Base-by-base conservation (phyloP, 2,888 invertebrate genomes). In the Aplocera efformata region DNA sequence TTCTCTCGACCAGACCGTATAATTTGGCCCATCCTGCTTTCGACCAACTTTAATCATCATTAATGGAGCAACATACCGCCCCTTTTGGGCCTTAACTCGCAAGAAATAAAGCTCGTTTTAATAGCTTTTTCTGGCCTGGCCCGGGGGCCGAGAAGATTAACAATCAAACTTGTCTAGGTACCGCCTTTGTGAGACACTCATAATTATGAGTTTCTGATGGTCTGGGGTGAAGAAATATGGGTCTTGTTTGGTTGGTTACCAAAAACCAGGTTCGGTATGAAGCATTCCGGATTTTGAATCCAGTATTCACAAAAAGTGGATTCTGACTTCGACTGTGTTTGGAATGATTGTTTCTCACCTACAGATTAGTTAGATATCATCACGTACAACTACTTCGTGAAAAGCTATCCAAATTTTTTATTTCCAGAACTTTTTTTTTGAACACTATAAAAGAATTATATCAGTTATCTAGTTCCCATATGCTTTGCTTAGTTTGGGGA, bases 1-100 rank as follows among this genome's bases (percentile, higher is more conserved):
- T 72, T 66, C 58, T 66, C 64, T 42, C 53, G 60, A 54, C 49
- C 72, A 58, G 62, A 73, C 72, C 79, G 67, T 82, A 67, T 83
- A 83, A 84, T 84, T 84, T 79, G 69, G 75, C 65, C 67, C 79
- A 77, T 79, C 82, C 79, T 79, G 79, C 71, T 71, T 36, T 70
- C 63, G 58, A 67, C 53, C 56, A 60, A 63, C 72, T 75, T 71
- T 81, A 81, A 82, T 84, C 76, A 78, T 79, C 65, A 68, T 63
- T 77, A 78, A 79, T 78, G 71, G 64, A 63, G 22, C 33, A 38
- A 36, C 23, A n/a, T 13, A 29, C 46, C 10, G 13, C 29, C 26
- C 26, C 27, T 45, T 39, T 42, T 22, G 1, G 32, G 32, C 34
- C 41, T 45, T 45, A 48, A 35, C 28, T 25, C 20, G 6, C 21